These are phyloP conservation scores for Zootoca vivipara DNA, from an alignment of 2,113 vertebrate species.

Conservation along the genomic window DNA sequence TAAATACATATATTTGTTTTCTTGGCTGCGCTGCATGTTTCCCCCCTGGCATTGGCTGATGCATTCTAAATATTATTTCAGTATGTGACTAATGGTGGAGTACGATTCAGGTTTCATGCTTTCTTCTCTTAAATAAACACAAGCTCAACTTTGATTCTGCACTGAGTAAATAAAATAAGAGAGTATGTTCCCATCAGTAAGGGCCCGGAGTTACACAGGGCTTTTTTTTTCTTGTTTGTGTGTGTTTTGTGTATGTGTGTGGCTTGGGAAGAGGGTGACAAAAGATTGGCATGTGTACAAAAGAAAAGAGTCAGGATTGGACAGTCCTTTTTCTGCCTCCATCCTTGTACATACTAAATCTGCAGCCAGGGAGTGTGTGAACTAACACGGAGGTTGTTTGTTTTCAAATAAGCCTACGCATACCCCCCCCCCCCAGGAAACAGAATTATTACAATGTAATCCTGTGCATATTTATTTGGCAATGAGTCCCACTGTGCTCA, in stretches of 20 bases:
- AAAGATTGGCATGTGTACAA: not conserved
- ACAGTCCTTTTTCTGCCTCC: not conserved
- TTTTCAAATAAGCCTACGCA: not conserved
- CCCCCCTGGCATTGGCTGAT: not conserved
- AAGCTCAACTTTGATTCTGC: conserved; percentile 36
- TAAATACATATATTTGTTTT: conserved; percentile 11
- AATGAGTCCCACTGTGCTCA: not conserved
- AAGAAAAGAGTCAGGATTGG: not conserved
- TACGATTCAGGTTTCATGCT: conserved; percentile 38
- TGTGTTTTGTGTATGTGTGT: not conserved
- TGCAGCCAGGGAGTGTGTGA: not conserved
- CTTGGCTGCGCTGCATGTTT: conserved; percentile 14
- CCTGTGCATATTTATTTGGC: not conserved
- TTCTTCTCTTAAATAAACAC: conserved; percentile 44
- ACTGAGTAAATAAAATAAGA: conserved; percentile 25
- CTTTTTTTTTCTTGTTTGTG: not conserved
- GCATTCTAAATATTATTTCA: conserved; percentile 45
- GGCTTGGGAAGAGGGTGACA: not conserved
- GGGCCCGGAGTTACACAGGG: not conserved
- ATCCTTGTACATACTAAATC: not conserved
- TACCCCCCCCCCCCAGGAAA: not conserved
- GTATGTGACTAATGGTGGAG: conserved; percentile 1
- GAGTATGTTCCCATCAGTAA: conserved; percentile 13
- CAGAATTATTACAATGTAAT: not conserved
- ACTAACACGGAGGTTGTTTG: not conserved